phyloP scores from a whole-genome alignment of 1,140 invertebrate genomes.

The Scaptomyza montana region DNA sequence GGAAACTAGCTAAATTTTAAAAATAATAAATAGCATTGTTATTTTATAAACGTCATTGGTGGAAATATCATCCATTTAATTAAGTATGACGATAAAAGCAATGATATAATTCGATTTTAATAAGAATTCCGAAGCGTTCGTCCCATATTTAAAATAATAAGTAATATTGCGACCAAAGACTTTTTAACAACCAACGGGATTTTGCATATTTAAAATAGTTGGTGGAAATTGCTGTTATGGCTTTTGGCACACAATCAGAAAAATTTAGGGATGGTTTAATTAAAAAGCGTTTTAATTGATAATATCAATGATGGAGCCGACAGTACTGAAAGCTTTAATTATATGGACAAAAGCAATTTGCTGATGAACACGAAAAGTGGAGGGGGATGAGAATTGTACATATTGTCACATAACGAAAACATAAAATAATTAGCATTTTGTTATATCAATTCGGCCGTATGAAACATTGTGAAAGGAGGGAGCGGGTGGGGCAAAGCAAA shows the following conservation, averaged over 20 bases:
- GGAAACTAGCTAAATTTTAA: no score
- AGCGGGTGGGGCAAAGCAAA: background rate
- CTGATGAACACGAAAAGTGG: background rate
- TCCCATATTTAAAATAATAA: slow-evolving; percentile 23
- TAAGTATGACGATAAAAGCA: slow-evolving; percentile 9
- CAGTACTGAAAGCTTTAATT: slow-evolving; percentile 39
- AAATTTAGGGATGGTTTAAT: slow-evolving; percentile 12
- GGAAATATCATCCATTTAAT: background rate
- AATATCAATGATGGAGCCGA: slow-evolving; percentile 11
- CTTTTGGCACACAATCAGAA: slow-evolving; percentile 23
- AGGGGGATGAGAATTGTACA: slow-evolving; percentile 24
- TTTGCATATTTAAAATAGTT: slow-evolving; percentile 49
- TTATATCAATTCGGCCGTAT: slow-evolving; percentile 58
- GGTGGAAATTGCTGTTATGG: slow-evolving; percentile 14
- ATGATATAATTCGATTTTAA: slow-evolving; percentile 31
- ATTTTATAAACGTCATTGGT: no score
- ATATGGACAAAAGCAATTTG: slow-evolving; percentile 23
- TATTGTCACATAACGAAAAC: slow-evolving; percentile 75
- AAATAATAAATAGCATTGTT: no score
- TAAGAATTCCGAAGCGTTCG: slow-evolving; percentile 13
- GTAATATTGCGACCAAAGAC: slow-evolving; percentile 5
- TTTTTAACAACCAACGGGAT: slow-evolving; percentile 33
- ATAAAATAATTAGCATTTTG: slow-evolving; percentile 77
- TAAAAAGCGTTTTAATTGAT: slow-evolving; percentile 41
- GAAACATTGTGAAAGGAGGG: slow-evolving; percentile 8